Evolutionary conservation across 2,888 invertebrate species (phyloP), one percentile per base, ranked within the genome.

Genomic region (Girardia tigrina): DNA sequence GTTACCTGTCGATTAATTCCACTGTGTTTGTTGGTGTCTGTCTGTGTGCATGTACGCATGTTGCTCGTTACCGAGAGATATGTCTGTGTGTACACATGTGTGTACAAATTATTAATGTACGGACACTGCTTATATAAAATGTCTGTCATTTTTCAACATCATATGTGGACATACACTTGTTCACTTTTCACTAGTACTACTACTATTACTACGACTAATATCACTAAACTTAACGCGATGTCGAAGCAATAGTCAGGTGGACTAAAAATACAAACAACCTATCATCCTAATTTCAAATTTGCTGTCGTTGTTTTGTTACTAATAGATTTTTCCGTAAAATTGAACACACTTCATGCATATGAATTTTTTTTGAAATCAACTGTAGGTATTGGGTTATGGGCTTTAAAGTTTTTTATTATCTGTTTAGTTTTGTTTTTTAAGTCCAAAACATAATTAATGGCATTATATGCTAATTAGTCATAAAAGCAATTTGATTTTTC

Each of bases 331-430:
- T n/a, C n/a, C 4, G 4, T 56, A 20, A 56, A 56, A 56, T n/a
- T 56, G 56, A 56, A 56, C 56, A 56, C 56, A 56, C 56, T 56
- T 56, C 56, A 56, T 56, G 56, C 56, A 56, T 56, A 56, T 56
- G 56, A 56, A 56, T 56, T 12, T 56, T n/a, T 56, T 56, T 12
- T 56, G 56, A 56, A 20, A 20, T 56, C 23, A 56, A 20, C 56
- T 56, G 20, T 56, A 56, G 23, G 56, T 23, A 56, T 56, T 56
- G 56, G 56, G 56, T 56, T 56, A n/a, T n/a, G n/a, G n/a, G n/a
- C n/a, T 56, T 56, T 56, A 56, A 56, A 23, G n/a, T 56, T 56
- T 56, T 16, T 20, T 23, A 20, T 6, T 56, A 56, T n/a, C 56
- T n/a, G 56, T 56, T 56, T n/a, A 23, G 23, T 56, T 56, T n/a